Conservation (phyloP, 2,888 invertebrate species). For the Mechanitis messenoides region DNA sequence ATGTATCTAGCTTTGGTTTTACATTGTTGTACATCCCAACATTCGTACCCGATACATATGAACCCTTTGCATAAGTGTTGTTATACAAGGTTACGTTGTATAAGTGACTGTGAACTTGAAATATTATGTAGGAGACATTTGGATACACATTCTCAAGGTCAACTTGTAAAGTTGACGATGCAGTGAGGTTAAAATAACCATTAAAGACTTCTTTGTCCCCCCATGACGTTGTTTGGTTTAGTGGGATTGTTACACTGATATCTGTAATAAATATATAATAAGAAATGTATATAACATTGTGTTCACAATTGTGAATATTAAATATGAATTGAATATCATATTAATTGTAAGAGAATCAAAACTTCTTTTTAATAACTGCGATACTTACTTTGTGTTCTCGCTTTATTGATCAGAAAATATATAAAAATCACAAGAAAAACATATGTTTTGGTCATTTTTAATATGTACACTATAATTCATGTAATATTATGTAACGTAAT, state of each 20-base stretch:
- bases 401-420: not conserved
- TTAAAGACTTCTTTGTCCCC: constrained; percentile 52
- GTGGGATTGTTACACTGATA: constrained; percentile 44
- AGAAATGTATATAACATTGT: too few relatives aligned
- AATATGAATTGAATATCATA: too few relatives aligned
- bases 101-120: constrained; percentile 80
- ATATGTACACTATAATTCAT: too few relatives aligned
- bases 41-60: constrained; percentile 75
- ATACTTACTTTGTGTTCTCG: constrained; percentile 30
- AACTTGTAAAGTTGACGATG: constrained; percentile 48
- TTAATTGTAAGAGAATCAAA: too few relatives aligned
- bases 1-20: constrained; percentile 40
- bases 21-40: constrained; percentile 72
- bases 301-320: too few relatives aligned
- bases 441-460: not conserved
- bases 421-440: not conserved
- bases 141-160: constrained; percentile 61
- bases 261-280: constrained; percentile 35
- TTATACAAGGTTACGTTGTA: constrained; percentile 76
- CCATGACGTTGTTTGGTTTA: constrained; percentile 45
- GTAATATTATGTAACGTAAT: not conserved
- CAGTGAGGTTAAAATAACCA: constrained; percentile 42
- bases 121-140: constrained; percentile 72
- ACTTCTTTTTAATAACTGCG: not conserved
- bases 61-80: constrained; percentile 40